These are phyloP conservation scores for Phalacrocorax brasilianus DNA, from an alignment of 2,113 vertebrate species.

Conservation along the genomic window DNA sequence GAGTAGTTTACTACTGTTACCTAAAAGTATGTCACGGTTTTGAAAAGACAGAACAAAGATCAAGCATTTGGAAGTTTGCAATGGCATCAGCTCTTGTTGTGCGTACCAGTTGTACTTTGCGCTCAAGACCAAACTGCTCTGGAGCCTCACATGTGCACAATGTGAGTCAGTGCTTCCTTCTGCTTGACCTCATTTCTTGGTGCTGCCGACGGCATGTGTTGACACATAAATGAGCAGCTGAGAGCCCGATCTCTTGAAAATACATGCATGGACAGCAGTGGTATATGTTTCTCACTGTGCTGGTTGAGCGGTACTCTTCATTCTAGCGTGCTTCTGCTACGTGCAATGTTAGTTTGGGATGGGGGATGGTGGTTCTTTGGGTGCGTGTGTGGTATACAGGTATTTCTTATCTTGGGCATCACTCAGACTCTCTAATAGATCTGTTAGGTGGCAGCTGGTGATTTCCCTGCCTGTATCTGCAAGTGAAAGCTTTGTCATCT, in stretches of 20 bases:
- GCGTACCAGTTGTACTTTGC: neutral
- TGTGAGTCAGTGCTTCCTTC: neutral
- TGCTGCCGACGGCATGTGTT: neutral
- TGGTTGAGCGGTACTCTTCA: neutral
- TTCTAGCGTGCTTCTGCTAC: neutral
- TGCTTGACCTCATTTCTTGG: neutral
- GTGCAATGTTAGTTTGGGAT: fast-evolving
- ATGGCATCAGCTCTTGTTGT: neutral
- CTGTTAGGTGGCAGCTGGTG: neutral
- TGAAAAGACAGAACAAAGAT: neutral
- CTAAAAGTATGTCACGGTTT: neutral
- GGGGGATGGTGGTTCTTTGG: neutral
- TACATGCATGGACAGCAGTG: neutral
- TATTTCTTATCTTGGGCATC: neutral
- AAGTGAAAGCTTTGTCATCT: neutral
- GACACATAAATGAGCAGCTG: neutral
- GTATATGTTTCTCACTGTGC: neutral
- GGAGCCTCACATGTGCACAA: neutral
- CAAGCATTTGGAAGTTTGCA: neutral
- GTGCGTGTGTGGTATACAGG: neutral
- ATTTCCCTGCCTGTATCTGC: neutral
- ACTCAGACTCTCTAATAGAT: neutral
- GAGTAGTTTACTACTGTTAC: neutral
- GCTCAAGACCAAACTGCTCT: neutral
- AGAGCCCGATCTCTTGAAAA: neutral